phyloP scores from a whole-genome alignment of 2,888 invertebrate genomes.

The Metacarcinus magister region DNA sequence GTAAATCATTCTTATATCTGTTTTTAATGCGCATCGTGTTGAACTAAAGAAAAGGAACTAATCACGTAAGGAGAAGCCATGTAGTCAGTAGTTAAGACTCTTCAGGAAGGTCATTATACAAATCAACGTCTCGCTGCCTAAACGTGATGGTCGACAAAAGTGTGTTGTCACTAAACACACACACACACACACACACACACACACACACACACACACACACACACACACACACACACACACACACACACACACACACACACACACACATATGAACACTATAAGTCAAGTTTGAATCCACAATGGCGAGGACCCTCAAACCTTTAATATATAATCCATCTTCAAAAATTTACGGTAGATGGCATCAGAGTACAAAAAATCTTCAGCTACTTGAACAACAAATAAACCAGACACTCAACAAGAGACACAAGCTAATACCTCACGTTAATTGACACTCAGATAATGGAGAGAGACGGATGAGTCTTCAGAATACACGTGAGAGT shows the following conservation, averaged over 20 bases:
- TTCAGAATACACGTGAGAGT: not conserved
- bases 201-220: conserved; percentile 13
- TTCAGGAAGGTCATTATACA: not conserved
- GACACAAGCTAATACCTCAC: not conserved
- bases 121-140: not conserved
- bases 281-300: too few relatives aligned
- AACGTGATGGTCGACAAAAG: not conserved
- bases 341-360: not conserved
- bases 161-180: not conserved
- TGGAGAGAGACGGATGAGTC: not conserved
- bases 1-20: not conserved
- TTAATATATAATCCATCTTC: not conserved
- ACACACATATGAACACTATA: too few relatives aligned
- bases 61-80: not conserved
- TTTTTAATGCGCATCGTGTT: not conserved
- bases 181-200: not conserved
- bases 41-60: not conserved
- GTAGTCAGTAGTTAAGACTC: not conserved
- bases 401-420: not conserved
- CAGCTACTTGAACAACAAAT: not conserved
- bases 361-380: not conserved
- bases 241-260: not conserved
- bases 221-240: not conserved
- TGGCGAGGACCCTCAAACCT: not conserved
- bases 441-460: not conserved